phyloP scores from a whole-genome alignment of 1,140 invertebrate genomes.

The Trachymyrmex cornetzi region DNA sequence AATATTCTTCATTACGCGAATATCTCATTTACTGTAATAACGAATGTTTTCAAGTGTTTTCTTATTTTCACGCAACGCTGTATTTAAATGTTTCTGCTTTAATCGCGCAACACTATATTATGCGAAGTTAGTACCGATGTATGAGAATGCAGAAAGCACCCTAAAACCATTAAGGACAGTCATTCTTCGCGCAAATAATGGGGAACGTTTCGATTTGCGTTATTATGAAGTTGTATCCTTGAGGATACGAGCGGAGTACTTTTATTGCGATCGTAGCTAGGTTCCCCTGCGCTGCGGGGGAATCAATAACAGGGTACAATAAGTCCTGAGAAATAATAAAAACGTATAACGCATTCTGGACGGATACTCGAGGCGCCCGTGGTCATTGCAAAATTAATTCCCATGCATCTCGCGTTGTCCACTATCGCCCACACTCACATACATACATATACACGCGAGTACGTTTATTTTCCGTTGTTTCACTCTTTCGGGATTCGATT shows the following conservation, averaged over 20 bases:
- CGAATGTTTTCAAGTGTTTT: neutral
- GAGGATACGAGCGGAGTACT: constrained; percentile 18
- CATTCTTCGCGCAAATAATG: constrained; percentile 54
- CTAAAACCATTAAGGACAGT: constrained; percentile 14
- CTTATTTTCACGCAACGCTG: neutral
- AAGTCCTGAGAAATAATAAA: constrained; percentile 66
- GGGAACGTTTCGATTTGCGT: constrained; percentile 45
- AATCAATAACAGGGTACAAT: constrained; percentile 62
- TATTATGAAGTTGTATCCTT: constrained; percentile 60
- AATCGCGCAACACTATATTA: constrained; percentile 8
- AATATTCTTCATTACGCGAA: neutral
- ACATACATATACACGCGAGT: neutral
- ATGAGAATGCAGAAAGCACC: constrained; percentile 11
- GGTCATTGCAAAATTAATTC: constrained; percentile 62
- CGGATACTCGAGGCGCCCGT: constrained; percentile 45
- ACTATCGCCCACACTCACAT: neutral
- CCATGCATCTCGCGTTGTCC: constrained; percentile 47
- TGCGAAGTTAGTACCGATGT: constrained; percentile 7
- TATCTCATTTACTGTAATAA: neutral
- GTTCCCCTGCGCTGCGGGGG: neutral
- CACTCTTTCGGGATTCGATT: neutral
- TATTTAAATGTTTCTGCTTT: constrained; percentile 18
- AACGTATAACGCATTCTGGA: constrained; percentile 56
- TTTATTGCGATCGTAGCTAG: constrained; percentile 50
- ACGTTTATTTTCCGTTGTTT: neutral